Base-by-base conservation (phyloP, 2,888 invertebrate genomes). In the Agrilus mali region DNA sequence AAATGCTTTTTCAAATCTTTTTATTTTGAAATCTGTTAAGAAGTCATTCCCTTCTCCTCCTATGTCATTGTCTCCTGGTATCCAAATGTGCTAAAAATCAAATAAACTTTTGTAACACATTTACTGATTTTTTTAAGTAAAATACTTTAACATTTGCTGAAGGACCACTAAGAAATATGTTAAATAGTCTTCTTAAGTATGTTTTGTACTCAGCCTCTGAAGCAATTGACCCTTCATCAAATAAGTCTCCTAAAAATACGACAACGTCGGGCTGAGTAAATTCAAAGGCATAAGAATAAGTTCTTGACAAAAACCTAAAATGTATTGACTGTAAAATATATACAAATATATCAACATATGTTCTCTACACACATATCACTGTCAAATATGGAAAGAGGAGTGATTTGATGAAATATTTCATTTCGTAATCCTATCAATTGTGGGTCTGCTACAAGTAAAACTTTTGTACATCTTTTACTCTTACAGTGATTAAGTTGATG, bases 31-130 rank as follows among this genome's bases (percentile, higher is more conserved):
- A 37, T 69, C 66, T 16, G 77, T 78, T 35, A 88, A 76, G 33
- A 77, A 74, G 55, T 84, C 82, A 47, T 75, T 59, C 40, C 68
- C 81, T 67, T 97, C 96, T 12, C 97, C 96, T 7, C 96, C 97
- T 45, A 97, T 89, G 61, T 97, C 97, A 67, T 97, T 97, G 64
- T 97, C 97, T 5, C 97, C 97, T 15, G 95, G 89, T 48, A 96
- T 66, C 74, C 85, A 93, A 41, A 96, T 72, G 67, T 77, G 77
- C 85, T 86, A 65, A 27, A 70, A 68, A 38, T 41, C 36, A 10
- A 36, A 8, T 27, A 44, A 38, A 4, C 33, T 12, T 44, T 33
- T 36, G n/a, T n/a, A n/a, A 35, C 41, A 33, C 14, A 43, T 27
- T 42, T 41, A 33, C 17, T 34, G 40, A 17, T n/a, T 44, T 40